Base-by-base conservation (phyloP, 1,140 invertebrate species). In the Hydropsyche tenuis region DNA sequence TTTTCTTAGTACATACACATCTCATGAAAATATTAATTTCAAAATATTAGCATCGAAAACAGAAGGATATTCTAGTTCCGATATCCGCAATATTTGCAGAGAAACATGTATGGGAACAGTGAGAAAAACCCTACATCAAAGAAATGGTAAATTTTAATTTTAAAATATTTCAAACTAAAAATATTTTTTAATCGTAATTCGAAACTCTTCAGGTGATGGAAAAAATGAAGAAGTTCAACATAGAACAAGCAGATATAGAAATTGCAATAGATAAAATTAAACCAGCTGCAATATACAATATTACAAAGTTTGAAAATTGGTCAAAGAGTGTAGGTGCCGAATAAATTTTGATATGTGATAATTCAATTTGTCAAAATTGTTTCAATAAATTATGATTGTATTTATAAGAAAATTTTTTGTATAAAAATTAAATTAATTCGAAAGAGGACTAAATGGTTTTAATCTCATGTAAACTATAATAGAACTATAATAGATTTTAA, bases 81-180 rank as follows among this genome's bases (percentile, higher is more conserved):
- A 98, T 80, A 89, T 98, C n/a, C 91, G 91, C 78, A 81, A 94
- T 75, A 87, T 95, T 9, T 96, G 94, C 79, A 97, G 96, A 85
- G 95, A 98, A 87, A 90, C 93, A 0, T 89, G 88, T 73, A 93
- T 94, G 90, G 74, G 75, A 0, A 80, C 79, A 7, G 80, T 85
- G 5, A 82, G 83, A 78, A 84, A 82, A 73, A 79, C 12, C 0
- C 25, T 77, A 23, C 7, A 12, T 43, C 25, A 27, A 63, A 65
- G 60, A 64, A 46, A 69, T 48, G 23, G 65, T 46, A n/a, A n/a
- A n/a, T n/a, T 48, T 37, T 37, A 37, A 4, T 4, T 37, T 4
- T 37, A 37, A 37, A 37, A 37, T 37, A 37, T n/a, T n/a, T n/a
- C n/a, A 53, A n/a, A 53, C 7, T 53, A 16, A 20, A 6, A 20